These are phyloP conservation scores for Macrostomum lignano DNA, from an alignment of 1,140 invertebrate genomes.

Conservation along the genomic window DNA sequence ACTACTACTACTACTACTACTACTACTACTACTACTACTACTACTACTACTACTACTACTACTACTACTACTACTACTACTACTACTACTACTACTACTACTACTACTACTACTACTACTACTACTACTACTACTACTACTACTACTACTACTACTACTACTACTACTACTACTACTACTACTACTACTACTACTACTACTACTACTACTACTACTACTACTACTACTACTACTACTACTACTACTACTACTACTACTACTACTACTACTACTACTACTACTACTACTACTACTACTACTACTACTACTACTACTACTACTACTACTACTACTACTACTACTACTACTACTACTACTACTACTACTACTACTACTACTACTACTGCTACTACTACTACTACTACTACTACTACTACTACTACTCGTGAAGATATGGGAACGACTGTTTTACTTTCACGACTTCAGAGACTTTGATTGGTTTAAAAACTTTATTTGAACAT, in stretches of 20 bases:
- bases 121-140: conserved; percentile 7
- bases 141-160: conserved; percentile 7
- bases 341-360: conserved; percentile 7
- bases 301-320: conserved; percentile 7
- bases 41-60: conserved; percentile 7
- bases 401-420: conserved; percentile 7
- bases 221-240: conserved; percentile 7
- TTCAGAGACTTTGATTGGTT: no score
- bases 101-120: conserved; percentile 7
- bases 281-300: conserved; percentile 7
- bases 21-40: conserved; percentile 7
- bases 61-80: conserved; percentile 7
- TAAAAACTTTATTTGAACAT: no score
- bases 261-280: conserved; percentile 7
- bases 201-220: conserved; percentile 7
- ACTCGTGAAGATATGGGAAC: no score
- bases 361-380: conserved; percentile 7
- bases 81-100: conserved; percentile 7
- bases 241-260: conserved; percentile 7
- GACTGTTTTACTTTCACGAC: no score
- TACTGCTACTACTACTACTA: conserved; percentile 7
- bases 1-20: conserved; percentile 7
- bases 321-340: conserved; percentile 7
- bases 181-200: conserved; percentile 7
- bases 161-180: conserved; percentile 7